Evolutionary conservation across 2,113 vertebrate genomes (phyloP).

Genomic region (Otis tarda): DNA sequence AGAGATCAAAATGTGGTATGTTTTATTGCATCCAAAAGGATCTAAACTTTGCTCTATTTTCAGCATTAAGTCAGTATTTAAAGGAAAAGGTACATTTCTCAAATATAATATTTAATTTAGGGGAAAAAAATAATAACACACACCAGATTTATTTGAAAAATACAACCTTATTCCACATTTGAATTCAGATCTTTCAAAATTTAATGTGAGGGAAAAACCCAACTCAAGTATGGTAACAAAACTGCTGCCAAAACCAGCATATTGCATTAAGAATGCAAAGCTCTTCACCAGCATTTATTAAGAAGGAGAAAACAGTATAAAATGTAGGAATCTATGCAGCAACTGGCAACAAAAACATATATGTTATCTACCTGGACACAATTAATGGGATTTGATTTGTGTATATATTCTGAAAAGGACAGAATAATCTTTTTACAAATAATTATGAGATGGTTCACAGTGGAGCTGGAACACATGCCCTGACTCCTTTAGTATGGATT

Average conservation of each 20-base stretch:
- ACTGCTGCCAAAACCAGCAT: not conserved
- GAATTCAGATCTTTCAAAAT: not conserved
- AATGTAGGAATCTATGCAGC: not conserved
- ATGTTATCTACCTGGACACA: not conserved
- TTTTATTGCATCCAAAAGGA: not conserved
- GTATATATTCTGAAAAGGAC: not conserved
- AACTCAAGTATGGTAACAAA: not conserved
- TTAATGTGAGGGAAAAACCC: not conserved
- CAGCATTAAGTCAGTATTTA: not conserved
- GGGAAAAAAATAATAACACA: rapidly evolving
- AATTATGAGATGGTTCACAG: not conserved
- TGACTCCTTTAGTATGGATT: not conserved
- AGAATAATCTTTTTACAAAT: not conserved
- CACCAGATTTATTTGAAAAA: not conserved
- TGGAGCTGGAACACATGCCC: rapidly evolving
- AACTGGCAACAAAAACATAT: not conserved
- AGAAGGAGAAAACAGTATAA: not conserved
- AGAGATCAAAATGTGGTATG: not conserved
- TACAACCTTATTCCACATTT: not conserved
- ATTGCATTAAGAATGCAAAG: not conserved
- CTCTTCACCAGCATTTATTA: not conserved
- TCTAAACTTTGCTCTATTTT: not conserved
- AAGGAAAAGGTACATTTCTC: not conserved
- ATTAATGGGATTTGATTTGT: not conserved
- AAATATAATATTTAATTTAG: not conserved